A percentile compares a stretch with the other conserved stretches of the same genome.
Evolutionary conservation across 2,888 invertebrate species (phyloP).

Genomic region (Congeria kusceri): DNA sequence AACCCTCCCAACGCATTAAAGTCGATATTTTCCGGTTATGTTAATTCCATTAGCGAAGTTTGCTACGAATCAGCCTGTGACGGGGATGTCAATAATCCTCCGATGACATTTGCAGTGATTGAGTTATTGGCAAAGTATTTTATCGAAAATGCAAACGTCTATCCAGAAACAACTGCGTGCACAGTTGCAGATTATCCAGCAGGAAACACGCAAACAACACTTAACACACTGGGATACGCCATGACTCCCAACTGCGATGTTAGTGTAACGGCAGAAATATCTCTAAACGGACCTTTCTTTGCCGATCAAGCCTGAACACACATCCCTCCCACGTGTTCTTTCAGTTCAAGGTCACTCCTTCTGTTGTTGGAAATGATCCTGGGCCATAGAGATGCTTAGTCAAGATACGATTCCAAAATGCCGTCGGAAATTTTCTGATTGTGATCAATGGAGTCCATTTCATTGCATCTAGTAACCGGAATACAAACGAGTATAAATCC

Average conservation of each 20-base stretch:
- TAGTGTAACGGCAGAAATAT: not conserved
- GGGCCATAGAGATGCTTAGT: not conserved
- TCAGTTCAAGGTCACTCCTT: not conserved
- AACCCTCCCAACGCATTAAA: not conserved
- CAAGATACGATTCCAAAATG: not conserved
- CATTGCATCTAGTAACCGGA: no score
- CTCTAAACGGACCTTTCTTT: not conserved
- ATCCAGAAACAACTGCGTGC: no score
- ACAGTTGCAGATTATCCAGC: no score
- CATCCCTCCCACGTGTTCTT: no score
- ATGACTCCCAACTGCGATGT: not conserved
- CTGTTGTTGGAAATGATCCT: not conserved
- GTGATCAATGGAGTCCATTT: no score
- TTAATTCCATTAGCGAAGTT: not conserved
- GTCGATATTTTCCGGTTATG: not conserved
- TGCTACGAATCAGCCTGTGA: not conserved
- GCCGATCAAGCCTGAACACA: not conserved
- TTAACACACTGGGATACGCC: not conserved
- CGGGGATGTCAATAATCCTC: not conserved
- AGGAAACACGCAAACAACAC: no score
- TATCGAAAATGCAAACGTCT: not conserved
- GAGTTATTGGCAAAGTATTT: not conserved
- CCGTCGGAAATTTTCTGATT: not conserved
- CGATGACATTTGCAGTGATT: not conserved
- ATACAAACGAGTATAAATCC: not conserved